Base-by-base conservation (phyloP, 2,888 invertebrate species). In the Patella caerulea region DNA sequence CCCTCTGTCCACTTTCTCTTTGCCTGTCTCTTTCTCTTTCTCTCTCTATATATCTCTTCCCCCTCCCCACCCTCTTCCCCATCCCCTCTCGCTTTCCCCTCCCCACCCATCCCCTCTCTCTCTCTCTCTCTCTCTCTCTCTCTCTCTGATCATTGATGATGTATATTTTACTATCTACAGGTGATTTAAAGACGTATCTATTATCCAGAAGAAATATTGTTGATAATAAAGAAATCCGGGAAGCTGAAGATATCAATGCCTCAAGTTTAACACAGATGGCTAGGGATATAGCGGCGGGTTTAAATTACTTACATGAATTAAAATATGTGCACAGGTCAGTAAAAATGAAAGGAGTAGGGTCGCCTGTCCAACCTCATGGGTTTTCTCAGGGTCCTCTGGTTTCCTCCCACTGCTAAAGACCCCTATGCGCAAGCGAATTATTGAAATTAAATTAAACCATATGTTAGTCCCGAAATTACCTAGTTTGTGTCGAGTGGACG, bases 111-210 rank as follows among this genome's bases (percentile, higher is more conserved):
- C 2, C 3, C 56, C n/a, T 15, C n/a, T 7, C 1, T n/a, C n/a
- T 9, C n/a, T 7, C n/a, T 17, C 56, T 56, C n/a, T 56, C n/a
- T 56, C 3, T 56, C 55, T 55, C 17, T 55, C 55, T 12, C 55
- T 12, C n/a, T 17, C 56, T 15, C 29, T 7, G 9, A 70, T n/a
- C 29, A 4, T 14, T 69, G 12, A 24, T 29, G 34, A 45, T 45
- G 17, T 19, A 69, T 56, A 24, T 12, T 75, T 24, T 79, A 14
- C 52, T 75, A 78, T 53, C 78, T 85, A 2, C 86, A 93, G 93
- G 97, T 34, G 97, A 98, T 91, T 92, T 98, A 83, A 97, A 97
- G 92, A 96, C 95, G 12, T 98, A 95, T 92, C 93, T 98, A 78
- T 92, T 97, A 83, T 96, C 96, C 17, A 94, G 97, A 82, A 94